These are phyloP conservation scores for Piscicola geometra DNA, from an alignment of 2,888 invertebrate species.

Conservation along the genomic window DNA sequence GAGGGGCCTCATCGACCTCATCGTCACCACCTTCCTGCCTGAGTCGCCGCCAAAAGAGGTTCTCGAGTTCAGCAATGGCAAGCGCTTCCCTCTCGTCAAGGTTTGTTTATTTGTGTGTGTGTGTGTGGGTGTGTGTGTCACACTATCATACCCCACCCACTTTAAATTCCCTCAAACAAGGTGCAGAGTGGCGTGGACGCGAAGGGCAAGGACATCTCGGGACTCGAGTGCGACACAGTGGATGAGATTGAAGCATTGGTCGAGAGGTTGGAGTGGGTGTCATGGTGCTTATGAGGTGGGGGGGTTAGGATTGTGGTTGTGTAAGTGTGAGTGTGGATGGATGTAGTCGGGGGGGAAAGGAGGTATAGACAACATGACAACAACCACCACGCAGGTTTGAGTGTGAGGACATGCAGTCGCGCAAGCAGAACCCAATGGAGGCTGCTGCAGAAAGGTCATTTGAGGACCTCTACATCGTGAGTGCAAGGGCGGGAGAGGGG, in stretches of 20 bases:
- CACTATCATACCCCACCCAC: no score
- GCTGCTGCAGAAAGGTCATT: conserved; percentile 64
- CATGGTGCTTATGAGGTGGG: no score
- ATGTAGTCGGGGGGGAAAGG: no score
- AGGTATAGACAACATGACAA: no score
- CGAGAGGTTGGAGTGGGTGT: conserved; percentile 50
- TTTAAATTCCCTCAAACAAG: neutral
- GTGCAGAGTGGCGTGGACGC: conserved; percentile 43
- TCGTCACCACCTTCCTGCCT: conserved; percentile 47
- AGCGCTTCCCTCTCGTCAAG: conserved; percentile 44
- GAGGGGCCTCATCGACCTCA: conserved; percentile 45
- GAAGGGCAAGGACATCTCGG: conserved; percentile 46
- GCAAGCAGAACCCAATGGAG: conserved; percentile 45
- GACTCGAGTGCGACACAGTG: conserved; percentile 49
- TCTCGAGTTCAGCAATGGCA: conserved; percentile 43
- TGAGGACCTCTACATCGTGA: conserved; percentile 69
- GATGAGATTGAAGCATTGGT: conserved; percentile 54
- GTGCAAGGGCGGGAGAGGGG: neutral
- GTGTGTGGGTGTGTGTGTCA: no score
- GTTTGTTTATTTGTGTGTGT: conserved; percentile 27
- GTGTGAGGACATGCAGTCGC: conserved; percentile 47
- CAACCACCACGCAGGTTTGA: no score
- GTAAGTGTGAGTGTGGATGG: no score
- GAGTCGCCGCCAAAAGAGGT: conserved; percentile 46
- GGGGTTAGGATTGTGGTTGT: no score